Base-by-base conservation (phyloP, 2,797 vertebrate species). In the Apogon hyalosoma region DNA sequence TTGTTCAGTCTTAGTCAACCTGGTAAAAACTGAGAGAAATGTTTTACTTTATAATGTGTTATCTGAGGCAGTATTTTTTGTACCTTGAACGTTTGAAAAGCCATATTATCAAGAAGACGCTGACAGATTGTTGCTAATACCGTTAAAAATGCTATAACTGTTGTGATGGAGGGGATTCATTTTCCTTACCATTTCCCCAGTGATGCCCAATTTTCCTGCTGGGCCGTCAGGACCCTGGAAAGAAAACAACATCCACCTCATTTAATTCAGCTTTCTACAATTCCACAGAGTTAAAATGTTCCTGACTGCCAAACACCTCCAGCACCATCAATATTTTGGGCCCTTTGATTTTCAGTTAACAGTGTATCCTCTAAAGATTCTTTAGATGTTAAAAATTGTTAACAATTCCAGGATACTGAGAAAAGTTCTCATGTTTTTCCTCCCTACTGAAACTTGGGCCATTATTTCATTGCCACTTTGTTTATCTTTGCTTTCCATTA, bases 191-290 rank as follows among this genome's bases (percentile, higher is more conserved):
- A 51, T 71, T 54, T 91, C 84, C 38, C 93, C 93, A 31, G 82
- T 72, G 74, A 92, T 75, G 33, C 94, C 94, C 31, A 62, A 38
- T 84, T 83, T 93, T 88, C 94, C 94, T 70, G 85, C 86, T 67
- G 90, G 90, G 67, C 94, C 94, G 63, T 93, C 87, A 19, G 76
- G 55, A 48, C 94, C 93, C 94, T 94, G 88, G 46, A 74, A 65
- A 81, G 24, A 77, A 69, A 85, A 68, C 77, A 87, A 68, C 77
- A 87, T 57, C 42, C 59, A 61, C 57, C 68, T 68, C 31, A 48
- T 57, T 77, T 40, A 64, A 46, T 41, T 18, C 52, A 65, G 74
- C 76, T 75, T 70, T 61, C 48, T 77, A 57, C 80, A 72, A 75
- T 59, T 43, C 69, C 63, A 55, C 31, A 24, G 28, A 77, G 65